Evolutionary conservation across 2,888 invertebrate genomes (phyloP), one percentile per base, ranked within the genome.

Genomic region (Lasioglossum lativentre): DNA sequence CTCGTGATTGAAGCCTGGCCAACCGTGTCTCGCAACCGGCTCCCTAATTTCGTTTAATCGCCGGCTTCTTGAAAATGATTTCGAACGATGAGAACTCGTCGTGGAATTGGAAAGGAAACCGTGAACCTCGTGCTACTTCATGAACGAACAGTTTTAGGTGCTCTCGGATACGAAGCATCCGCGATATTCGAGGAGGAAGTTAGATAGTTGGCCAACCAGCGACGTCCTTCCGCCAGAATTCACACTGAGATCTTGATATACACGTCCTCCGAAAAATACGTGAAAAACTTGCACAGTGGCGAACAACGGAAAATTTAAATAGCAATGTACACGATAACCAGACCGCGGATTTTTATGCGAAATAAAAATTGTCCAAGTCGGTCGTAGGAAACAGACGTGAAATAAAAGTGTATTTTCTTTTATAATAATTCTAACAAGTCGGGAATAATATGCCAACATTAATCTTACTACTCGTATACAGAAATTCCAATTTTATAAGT

Each of bases 71-170:
- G 38, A 38, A 68, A 68, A 68, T 68, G 4, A 38, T 68, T 19
- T 27, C 16, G 27, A 14, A 68, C 38, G 42, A 38, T 34, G 34
- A 30, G 34, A 66, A 52, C 40, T n/a, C 12, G 34, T 47, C 38
- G 47, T 66, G 59, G 42, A 42, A 73, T 79, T 66, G 19, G 66
- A 66, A 66, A 66, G 66, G 66, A 66, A 34, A 66, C 66, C 34
- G 66, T 66, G 66, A 66, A 34, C 66, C 66, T 34, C 34, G 66
- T 66, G 66, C 66, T 6, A 66, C 66, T 66, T 66, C 66, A 66
- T 34, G 66, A 66, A 66, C 66, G 19, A 34, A 34, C 34, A 66
- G 66, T 30, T 34, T 66, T 34, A 16, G 16, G 14, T 63, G 63
- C 63, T 30, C 30, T 63, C 27, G 12, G 6, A 6, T 16, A 16